Evolutionary conservation across 1,140 invertebrate species (phyloP).

Genomic region (Caenorhabditis brenneri): DNA sequence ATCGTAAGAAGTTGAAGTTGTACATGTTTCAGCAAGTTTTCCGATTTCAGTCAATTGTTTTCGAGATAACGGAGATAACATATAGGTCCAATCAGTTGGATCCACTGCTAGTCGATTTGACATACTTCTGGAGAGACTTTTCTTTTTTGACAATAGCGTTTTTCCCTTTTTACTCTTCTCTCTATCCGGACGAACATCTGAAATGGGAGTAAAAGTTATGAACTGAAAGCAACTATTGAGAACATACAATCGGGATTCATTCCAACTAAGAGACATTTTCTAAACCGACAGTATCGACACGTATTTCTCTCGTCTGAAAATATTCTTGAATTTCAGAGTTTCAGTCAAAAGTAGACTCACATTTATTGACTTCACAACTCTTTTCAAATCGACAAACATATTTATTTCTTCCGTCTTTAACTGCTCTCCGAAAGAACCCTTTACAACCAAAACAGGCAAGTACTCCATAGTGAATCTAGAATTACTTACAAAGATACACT

Average conservation of each 20-base stretch:
- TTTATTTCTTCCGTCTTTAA: conserved; percentile 58
- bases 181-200: conserved; percentile 50
- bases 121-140: conserved; percentile 32
- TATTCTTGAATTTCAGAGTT: background rate
- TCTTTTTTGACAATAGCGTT: conserved; percentile 50
- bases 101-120: conserved; percentile 1
- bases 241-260: conserved; percentile 59
- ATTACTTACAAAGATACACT: background rate
- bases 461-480: conserved; percentile 55
- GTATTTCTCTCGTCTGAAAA: conserved; percentile 54
- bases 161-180: conserved; percentile 46
- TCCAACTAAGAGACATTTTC: conserved; percentile 55
- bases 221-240: background rate
- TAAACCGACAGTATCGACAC: conserved; percentile 57
- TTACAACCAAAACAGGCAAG: conserved; percentile 59
- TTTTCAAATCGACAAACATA: conserved; percentile 57
- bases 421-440: conserved; percentile 57
- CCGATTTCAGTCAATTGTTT: conserved; percentile 12
- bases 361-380: conserved; percentile 55
- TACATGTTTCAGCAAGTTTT: conserved; percentile 4
- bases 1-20: conserved; percentile 36
- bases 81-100: conserved; percentile 14
- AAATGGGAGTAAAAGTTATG: background rate
- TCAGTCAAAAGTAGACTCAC: conserved; percentile 37
- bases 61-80: conserved; percentile 8